A percentile compares a stretch with the other conserved stretches of the same genome.
Evolutionary conservation across 2,888 invertebrate genomes (phyloP).

Genomic region (Meiosimyza decipiens): DNA sequence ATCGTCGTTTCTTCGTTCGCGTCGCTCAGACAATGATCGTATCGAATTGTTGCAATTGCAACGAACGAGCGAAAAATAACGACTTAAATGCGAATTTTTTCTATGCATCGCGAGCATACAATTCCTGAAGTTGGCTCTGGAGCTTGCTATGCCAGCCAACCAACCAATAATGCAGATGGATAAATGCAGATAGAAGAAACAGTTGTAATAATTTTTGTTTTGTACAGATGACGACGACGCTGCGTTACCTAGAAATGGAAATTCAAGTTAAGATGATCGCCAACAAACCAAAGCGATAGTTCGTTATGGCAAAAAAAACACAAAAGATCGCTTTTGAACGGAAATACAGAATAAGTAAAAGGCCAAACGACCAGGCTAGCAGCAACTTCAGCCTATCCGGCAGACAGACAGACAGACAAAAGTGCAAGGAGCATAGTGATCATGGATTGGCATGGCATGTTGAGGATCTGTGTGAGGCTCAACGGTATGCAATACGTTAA

Average conservation of each 20-base stretch:
- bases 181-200: constrained; percentile 34
- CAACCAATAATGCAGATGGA: constrained; percentile 30
- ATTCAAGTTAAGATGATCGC: constrained; percentile 44
- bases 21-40: constrained; percentile 47
- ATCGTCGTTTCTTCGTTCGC: neutral
- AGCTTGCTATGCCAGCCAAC: neutral
- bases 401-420: too few relatives aligned
- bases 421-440: neutral
- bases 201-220: constrained; percentile 41
- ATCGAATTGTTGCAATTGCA: constrained; percentile 51
- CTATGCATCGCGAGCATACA: constrained; percentile 24
- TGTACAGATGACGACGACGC: constrained; percentile 30
- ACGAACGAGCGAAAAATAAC: constrained; percentile 37
- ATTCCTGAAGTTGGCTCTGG: neutral
- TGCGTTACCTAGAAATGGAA: constrained; percentile 46
- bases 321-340: neutral
- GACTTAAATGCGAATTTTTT: constrained; percentile 42
- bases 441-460: neutral
- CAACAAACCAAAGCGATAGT: neutral
- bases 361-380: constrained; percentile 3
- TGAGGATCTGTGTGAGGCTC: neutral
- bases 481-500: neutral
- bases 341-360: constrained; percentile 8
- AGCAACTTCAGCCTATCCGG: neutral
- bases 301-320: neutral